Evolutionary conservation across 2,888 invertebrate species (phyloP), one percentile per base, ranked within the genome.

Genomic region (Stenodema calcarata): DNA sequence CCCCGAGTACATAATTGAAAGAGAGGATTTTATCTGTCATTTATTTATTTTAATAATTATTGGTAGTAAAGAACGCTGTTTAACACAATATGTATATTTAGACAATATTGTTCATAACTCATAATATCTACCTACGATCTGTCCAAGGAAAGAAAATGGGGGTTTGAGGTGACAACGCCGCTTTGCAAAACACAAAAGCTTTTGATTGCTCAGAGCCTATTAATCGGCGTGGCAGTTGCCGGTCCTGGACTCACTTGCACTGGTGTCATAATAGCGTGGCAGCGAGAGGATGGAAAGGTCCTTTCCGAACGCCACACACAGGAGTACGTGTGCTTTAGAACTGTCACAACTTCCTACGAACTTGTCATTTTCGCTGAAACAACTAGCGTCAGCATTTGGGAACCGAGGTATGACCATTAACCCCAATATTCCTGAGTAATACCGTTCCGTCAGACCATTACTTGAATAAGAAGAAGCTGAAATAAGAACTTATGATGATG

Each of bases 161-260:
- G 80, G 41, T 88, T 87, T 30, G 88, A 88, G 86, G 80, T 88
- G 14, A 88, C 88, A 7, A 88, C 88, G 7, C 88, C 86, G 4
- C 44, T 86, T 18, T 86, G 86, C 44, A 87, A 87, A 76, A 88
- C 88, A 1, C 88, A 88, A 50, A 87, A 86, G 62, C 62, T 88
- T n/a, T 18, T 87, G n/a, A 47, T 83, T 0, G 81, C 80, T 12
- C 50, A 86, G 3, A 75, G 73, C 7, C 73, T 86, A 35, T 35
- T 88, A 28, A 50, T 87, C 11, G 88, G 88, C 14, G 70, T 88
- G 0, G 87, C 87, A 0, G 87, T 88, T 11, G 82, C 87, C 23
- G 87, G 87, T 7, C 86, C 88, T 11, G 88, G 87, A 9, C 42
- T 88, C 27, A 87, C 87, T 0, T 86, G 86, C 27, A 80, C 86